Base-by-base conservation (phyloP, 2,888 invertebrate species). In the Villa cingulata region DNA sequence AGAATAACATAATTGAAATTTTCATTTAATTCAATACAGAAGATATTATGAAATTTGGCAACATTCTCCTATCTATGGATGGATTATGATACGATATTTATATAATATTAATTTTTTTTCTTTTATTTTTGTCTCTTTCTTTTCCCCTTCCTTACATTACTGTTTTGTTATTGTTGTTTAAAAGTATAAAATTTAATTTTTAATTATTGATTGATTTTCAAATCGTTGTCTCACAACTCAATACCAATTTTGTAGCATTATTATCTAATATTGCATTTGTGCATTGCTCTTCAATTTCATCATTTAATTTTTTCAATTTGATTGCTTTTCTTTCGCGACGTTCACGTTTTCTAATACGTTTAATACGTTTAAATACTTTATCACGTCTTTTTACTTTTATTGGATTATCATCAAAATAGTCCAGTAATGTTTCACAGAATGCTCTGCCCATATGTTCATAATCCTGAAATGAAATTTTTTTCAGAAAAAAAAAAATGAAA, bases 391-490 rank as follows among this genome's bases (percentile, higher is more conserved):
- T 68, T 73, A 81, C 82, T 76, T 89, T 89, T 61, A 78, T 76
- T 1, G 87, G 86, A 65, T 83, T 83, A 56, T 86, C 83, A 62
- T 89, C 91, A 61, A 86, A 90, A 70, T 87, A 94, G 65, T 94
- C 92, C 54, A 92, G 71, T 27, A 94, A 72, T 0, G 94, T 92
- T 71, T 92, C 90, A 70, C 94, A 92, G 71, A 94, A 94, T 38
- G 86, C 81, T 58, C 83, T 78, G 5, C 92, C 94, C 66, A 92
- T 79, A 57, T 83, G 77, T 64, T 86, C 85, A 62, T 81, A 86
- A 62, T 87, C 86, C 61, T 72, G 73, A 19, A 53, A 55, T 53
- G 42, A 43, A 14, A 34, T 14, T n/a, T 38, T 32, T 17, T 40
- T 27, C n/a, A 3, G 12, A 18, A 41, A 46, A 47, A 39, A 44